Base-by-base conservation (phyloP, 2,797 vertebrate species). In the Caiman crocodilus region DNA sequence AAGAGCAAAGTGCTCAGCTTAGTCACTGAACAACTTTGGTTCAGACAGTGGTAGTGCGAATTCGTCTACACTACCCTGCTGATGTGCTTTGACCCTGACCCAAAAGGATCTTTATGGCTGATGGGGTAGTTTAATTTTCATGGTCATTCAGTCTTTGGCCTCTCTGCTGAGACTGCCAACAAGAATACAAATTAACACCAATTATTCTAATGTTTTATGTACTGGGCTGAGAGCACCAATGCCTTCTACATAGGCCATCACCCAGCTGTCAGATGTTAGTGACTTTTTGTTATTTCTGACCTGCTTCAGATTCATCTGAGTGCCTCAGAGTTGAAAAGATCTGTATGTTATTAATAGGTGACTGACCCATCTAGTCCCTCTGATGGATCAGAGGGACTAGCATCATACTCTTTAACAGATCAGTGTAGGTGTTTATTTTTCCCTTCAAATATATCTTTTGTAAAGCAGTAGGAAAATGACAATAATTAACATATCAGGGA, bases 181-280 rank as follows among this genome's bases (percentile, higher is more conserved):
- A 96, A 50, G 88, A 93, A 95, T 97, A 85, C 96, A 96, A 97
- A 98, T 98, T 98, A 98, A 96, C 96, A 97, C 96, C 96, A 97
- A 97, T 97, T 98, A 97, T 90, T 94, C 87, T 90, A 95, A 95
- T 89, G 91, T 97, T 97, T 97, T 97, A 96, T 96, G 90, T 97
- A 95, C 84, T 94, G 82, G 90, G 88, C 79, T 94, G 89, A 97
- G 78, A 95, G 77, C 73, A 94, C 69, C 93, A 95, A 94, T 87
- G 94, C 92, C 92, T 96, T 97, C 97, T 96, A 95, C 90, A 97
- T 87, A 97, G 96, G 93, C 93, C 91, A 92, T 92, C 93, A 95
- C 87, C 95, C 92, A 95, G 85, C 96, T 97, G 97, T 97, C 97
- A 96, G 92, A 95, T 84, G 81, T 92, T 96, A 95, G 97, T 94